Percentiles rank a stretch among this genome's conserved stretches.
phyloP scores from a whole-genome alignment of 2,888 invertebrate genomes.

The Pemphredon lugubris region DNA sequence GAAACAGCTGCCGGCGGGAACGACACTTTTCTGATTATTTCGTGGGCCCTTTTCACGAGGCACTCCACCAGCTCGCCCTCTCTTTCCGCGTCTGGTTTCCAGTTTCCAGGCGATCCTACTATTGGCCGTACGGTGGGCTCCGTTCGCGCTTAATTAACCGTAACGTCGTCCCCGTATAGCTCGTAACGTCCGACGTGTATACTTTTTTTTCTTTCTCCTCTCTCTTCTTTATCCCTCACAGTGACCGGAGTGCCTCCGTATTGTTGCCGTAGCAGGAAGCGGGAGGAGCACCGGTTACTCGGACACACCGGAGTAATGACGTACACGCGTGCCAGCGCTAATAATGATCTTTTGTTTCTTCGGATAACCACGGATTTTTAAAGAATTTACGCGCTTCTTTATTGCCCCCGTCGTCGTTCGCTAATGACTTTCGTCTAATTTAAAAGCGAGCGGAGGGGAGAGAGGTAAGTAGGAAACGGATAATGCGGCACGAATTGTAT shows the following conservation, averaged over 20 bases:
- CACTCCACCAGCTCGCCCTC: constrained; percentile 1
- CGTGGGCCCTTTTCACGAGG: constrained; percentile 30
- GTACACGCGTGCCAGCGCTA: constrained; percentile 58
- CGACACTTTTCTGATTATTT: constrained; percentile 68
- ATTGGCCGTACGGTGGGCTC: constrained; percentile 33
- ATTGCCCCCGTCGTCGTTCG: too few species aligned
- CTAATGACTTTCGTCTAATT: too few species aligned
- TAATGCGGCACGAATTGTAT: too few species aligned
- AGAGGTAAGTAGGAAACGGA: too few species aligned
- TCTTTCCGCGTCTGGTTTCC: constrained; percentile 46
- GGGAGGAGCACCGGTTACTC: constrained; percentile 36
- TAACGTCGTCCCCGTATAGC: constrained; percentile 57
- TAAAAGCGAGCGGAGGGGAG: too few species aligned
- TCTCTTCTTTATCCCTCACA: constrained; percentile 25
- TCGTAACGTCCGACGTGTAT: constrained; percentile 54
- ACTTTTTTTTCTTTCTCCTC: too few species aligned
- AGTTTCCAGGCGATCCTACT: constrained; percentile 55
- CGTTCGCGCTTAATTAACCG: constrained; percentile 64
- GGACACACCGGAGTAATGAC: constrained; percentile 53
- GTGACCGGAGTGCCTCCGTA: constrained; percentile 49
- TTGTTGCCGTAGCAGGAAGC: constrained; percentile 57
- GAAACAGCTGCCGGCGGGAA: constrained; percentile 73
- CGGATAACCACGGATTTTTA: constrained; percentile 42
- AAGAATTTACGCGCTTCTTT: constrained; percentile 30
- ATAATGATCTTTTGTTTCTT: constrained; percentile 58